These are phyloP conservation scores for Drosophila trichaetosa DNA, from an alignment of 2,888 invertebrate genomes.

Conservation along the genomic window DNA sequence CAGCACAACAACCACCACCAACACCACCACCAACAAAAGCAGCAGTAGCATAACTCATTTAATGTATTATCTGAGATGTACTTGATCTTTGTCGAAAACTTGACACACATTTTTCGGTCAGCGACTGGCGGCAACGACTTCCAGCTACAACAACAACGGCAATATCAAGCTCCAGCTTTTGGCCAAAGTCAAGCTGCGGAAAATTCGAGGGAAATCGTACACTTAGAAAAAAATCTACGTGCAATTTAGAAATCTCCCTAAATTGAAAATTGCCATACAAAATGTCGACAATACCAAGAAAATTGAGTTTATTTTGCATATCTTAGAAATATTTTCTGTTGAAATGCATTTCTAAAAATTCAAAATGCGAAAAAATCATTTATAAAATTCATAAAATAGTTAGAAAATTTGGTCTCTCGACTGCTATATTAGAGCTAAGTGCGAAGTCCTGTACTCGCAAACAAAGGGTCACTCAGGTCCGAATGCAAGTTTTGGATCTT, in stretches of 20 bases:
- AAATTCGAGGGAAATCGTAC: slow-evolving; percentile 75
- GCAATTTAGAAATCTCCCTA: neutral
- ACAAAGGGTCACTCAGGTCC: neutral
- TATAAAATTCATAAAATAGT: neutral
- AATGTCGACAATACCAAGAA: too few relatives aligned
- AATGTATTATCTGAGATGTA: slow-evolving; percentile 79
- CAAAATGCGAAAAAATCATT: too few relatives aligned
- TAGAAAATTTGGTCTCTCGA: neutral
- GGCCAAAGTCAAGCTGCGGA: slow-evolving; percentile 58
- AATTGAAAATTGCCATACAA: neutral
- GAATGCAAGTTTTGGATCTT: neutral
- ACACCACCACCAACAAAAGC: slow-evolving; percentile 8
- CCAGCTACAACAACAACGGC: slow-evolving; percentile 43
- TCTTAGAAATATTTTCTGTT: too few relatives aligned
- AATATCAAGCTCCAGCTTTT: slow-evolving; percentile 44
- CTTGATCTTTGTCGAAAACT: slow-evolving; percentile 83
- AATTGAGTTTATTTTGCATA: too few relatives aligned
- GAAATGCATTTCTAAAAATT: too few relatives aligned
- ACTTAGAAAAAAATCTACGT: neutral
- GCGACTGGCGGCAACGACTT: slow-evolving; percentile 64
- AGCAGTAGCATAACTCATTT: slow-evolving; percentile 38
- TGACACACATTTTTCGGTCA: slow-evolving; percentile 81
- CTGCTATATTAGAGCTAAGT: neutral
- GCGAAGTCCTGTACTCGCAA: neutral
- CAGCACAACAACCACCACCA: slow-evolving; percentile 16